phyloP scores from a whole-genome alignment of 2,797 vertebrate species.

The Lepidocolaptes lacrymiger region DNA sequence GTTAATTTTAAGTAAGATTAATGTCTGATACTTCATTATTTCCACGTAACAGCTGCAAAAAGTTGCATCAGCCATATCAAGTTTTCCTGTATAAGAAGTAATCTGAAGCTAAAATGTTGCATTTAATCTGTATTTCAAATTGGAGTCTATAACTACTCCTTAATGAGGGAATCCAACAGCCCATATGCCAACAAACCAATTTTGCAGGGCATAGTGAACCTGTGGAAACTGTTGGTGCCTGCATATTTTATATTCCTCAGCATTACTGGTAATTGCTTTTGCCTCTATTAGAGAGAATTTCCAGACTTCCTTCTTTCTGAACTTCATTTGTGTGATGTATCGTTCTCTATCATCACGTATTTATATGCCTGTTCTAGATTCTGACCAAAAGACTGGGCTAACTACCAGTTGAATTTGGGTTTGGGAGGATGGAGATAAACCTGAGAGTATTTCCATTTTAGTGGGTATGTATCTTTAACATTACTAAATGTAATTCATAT shows the following conservation, averaged over 20 bases:
- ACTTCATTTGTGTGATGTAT: not conserved
- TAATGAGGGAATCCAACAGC: not conserved
- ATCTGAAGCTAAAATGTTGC: not conserved
- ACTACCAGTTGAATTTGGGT: not conserved
- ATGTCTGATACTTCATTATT: not conserved
- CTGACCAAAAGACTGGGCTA: not conserved
- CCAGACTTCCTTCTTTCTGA: not conserved
- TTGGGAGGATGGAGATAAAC: not conserved
- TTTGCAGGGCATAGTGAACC: not conserved
- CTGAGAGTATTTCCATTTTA: not conserved
- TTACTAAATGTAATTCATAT: not conserved
- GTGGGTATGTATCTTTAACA: not conserved
- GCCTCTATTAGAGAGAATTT: not conserved
- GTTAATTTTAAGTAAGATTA: not conserved
- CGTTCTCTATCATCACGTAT: not conserved
- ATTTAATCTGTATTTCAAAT: not conserved
- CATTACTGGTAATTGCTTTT: not conserved
- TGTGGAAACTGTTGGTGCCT: not conserved
- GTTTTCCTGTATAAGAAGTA: not conserved
- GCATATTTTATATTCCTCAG: not conserved
- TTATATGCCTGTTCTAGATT: not conserved
- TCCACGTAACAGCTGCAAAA: not conserved
- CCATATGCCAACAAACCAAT: not conserved
- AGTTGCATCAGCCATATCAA: not conserved
- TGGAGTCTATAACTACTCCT: not conserved